Percentiles rank a stretch among this genome's conserved stretches.
These are phyloP conservation scores for Dermatophagoides farinae DNA, from an alignment of 1,140 invertebrate genomes.

Conservation along the genomic window DNA sequence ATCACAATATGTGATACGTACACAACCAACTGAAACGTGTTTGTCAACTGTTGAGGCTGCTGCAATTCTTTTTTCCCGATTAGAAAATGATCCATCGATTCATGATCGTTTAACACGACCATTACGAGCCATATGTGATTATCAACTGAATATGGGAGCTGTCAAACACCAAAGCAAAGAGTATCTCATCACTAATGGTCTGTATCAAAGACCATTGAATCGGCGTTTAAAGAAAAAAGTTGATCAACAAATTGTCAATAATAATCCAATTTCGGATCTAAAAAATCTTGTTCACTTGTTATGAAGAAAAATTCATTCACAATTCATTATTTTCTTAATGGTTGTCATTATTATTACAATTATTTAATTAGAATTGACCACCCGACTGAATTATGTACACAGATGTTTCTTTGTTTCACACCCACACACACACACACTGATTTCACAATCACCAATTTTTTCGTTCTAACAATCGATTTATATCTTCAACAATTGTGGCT, in stretches of 20 bases:
- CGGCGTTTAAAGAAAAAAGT: conserved; percentile 12
- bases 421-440: too few species aligned
- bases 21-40: conserved; percentile 72
- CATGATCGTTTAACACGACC: conserved; percentile 40
- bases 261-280: neutral
- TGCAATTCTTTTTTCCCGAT: conserved; percentile 22
- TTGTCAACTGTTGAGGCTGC: conserved; percentile 76
- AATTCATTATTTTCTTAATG: neutral
- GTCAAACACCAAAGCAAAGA: conserved; percentile 81
- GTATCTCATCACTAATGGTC: conserved; percentile 58
- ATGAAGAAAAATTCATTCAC: neutral
- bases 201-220: conserved; percentile 51
- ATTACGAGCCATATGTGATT: conserved; percentile 52
- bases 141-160: conserved; percentile 70
- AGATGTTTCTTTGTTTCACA: neutral
- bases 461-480: neutral
- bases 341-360: too few species aligned
- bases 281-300: neutral
- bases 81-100: conserved; percentile 10
- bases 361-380: too few species aligned
- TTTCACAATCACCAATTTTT: neutral
- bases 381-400: neutral
- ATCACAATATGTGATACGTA: conserved; percentile 76
- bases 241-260: too few species aligned
- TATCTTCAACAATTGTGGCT: neutral